Base-by-base conservation (phyloP, 2,797 vertebrate species). In the Eospalax fontanierii region DNA sequence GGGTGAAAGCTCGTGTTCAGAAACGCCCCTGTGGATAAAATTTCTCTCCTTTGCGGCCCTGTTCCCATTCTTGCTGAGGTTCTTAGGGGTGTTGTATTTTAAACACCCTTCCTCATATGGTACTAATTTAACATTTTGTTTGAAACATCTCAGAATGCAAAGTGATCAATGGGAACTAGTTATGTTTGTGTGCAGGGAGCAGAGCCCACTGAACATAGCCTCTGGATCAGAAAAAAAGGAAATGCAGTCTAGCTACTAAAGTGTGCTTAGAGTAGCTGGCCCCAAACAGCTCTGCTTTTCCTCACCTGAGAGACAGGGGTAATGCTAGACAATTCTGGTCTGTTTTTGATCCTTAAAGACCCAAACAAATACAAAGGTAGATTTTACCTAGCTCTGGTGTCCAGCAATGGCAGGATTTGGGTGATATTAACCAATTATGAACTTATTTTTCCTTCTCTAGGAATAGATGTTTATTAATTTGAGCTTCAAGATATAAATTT, bases 331-430 rank as follows among this genome's bases (percentile, higher is more conserved):
- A 35, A 19, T 38, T 4, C 24, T 75, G 79, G 30, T 78, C 59
- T 94, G 71, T 26, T 92, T 92, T 73, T 73, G 46, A 88, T 87
- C 43, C 70, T 89, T 86, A 70, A 95, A 92, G 68, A 94, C 65
- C 79, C 78, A 95, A 86, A 26, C 50, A 78, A 65, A 28, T 38
- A 83, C 35, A 8, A 93, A 94, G 70, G 38, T 76, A 63, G 40
- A 46, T n/a, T 93, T 82, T 74, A 57, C 16, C 80, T 43, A 82
- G 80, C 61, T 89, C 59, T 91, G 65, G 9, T 78, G 38, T 81
- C 80, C 12, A 79, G 88, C 50, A 81, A 21, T 19, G 61, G 18
- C 33, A 74, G 76, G 24, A 66, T 59, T 78, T 33, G 15, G 81
- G 59, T 81, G 63, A 71, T 79, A 89, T 40, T 75, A 90, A 93